These are phyloP conservation scores for Ursus arctos DNA, from an alignment of 2,113 vertebrate species.

Conservation along the genomic window DNA sequence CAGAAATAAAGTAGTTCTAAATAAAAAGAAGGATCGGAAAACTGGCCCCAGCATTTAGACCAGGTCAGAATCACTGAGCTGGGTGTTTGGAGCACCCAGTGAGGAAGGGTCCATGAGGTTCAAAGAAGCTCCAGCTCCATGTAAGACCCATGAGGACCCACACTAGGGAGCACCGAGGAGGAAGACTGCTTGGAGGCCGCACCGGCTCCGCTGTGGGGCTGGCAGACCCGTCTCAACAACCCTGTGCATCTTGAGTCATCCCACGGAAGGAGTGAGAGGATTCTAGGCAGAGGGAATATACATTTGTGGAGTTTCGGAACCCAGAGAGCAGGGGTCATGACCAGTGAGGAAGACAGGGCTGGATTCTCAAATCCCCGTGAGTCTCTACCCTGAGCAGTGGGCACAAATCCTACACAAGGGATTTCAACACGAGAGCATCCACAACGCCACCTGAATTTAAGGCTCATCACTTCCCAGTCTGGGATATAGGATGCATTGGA, in stretches of 20 bases:
- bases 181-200: rapidly evolving
- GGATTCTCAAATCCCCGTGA: no score
- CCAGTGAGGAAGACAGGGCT: rapidly evolving
- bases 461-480: not conserved
- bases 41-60: not conserved
- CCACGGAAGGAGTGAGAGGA: not conserved
- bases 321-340: not conserved
- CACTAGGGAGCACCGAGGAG: rapidly evolving
- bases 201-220: rapidly evolving
- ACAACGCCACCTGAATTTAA: not conserved
- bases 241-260: rapidly evolving
- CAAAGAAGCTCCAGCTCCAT: not conserved
- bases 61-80: not conserved
- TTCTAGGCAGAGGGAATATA: not conserved
- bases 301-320: not conserved
- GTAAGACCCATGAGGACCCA: rapidly evolving
- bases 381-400: not conserved
- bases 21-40: not conserved
- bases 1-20: not conserved
- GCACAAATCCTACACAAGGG: not conserved
- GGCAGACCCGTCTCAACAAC: not conserved
- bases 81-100: not conserved
- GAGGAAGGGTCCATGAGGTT: not conserved
- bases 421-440: rapidly evolving
- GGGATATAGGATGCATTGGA: not conserved